These are phyloP conservation scores for Turdus rufiventris DNA, from an alignment of 2,113 vertebrate species.

Conservation along the genomic window DNA sequence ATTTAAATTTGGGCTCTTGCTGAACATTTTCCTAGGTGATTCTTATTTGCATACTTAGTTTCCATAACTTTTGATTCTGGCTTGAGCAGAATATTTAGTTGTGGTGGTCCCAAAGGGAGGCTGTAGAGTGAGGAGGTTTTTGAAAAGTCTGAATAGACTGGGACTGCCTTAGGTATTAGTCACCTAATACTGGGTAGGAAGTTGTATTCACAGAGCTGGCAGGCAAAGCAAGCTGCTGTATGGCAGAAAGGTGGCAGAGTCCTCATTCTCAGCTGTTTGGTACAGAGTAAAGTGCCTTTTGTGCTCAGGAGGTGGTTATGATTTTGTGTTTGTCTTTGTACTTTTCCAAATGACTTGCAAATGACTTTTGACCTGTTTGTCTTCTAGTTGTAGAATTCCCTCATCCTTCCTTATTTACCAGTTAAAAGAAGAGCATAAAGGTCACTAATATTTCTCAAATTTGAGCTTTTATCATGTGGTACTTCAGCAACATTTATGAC, in stretches of 20 bases:
- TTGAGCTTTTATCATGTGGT: neutral
- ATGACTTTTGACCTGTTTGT: neutral
- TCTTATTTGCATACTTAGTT: neutral
- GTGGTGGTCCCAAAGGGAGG: neutral
- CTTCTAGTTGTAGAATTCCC: neutral
- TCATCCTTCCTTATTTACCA: neutral
- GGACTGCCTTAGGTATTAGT: neutral
- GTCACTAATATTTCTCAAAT: neutral
- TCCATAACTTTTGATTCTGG: neutral
- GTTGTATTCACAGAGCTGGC: neutral
- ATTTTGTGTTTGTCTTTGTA: neutral
- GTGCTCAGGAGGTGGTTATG: neutral
- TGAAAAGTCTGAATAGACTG: neutral
- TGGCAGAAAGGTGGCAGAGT: neutral
- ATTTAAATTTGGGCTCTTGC: neutral
- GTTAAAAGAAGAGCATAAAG: neutral
- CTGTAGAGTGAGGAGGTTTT: neutral
- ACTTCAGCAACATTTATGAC: neutral
- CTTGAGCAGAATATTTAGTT: neutral
- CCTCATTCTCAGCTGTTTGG: neutral
- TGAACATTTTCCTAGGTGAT: neutral
- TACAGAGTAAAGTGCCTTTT: neutral
- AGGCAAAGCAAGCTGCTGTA: neutral
- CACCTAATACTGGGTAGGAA: neutral
- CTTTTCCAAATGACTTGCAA: accelerated